These are phyloP conservation scores for Andricus quercusramuli DNA, from an alignment of 2,888 invertebrate species.

Conservation along the genomic window DNA sequence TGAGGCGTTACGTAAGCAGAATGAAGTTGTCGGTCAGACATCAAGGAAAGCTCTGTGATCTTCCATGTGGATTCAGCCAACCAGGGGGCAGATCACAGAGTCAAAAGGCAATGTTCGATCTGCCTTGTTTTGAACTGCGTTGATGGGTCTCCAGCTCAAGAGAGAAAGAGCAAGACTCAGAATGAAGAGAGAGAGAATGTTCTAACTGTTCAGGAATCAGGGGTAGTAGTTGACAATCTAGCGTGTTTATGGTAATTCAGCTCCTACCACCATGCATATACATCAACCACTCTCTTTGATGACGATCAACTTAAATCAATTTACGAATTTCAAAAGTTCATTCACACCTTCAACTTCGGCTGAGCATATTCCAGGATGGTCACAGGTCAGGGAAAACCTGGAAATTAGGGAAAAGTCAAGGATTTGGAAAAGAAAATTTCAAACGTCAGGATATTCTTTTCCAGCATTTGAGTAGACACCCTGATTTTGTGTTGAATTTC, in stretches of 20 bases:
- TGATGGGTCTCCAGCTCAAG: not conserved
- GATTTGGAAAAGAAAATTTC: no score
- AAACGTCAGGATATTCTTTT: no score
- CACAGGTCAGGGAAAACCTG: no score
- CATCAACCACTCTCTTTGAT: slow-evolving; percentile 71
- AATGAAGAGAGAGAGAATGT: slow-evolving; percentile 41
- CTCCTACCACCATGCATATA: slow-evolving; percentile 71
- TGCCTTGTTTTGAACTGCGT: slow-evolving; percentile 8
- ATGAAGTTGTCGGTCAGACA: slow-evolving; percentile 27
- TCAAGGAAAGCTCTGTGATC: slow-evolving; percentile 31
- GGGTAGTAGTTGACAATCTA: slow-evolving; percentile 69
- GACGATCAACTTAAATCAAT: slow-evolving; percentile 57
- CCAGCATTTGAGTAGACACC: no score
- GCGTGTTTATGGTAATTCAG: slow-evolving; percentile 72
- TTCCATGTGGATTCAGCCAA: slow-evolving; percentile 17
- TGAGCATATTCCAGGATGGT: no score
- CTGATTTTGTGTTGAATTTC: not conserved
- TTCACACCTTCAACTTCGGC: not conserved
- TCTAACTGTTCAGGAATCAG: slow-evolving; percentile 60
- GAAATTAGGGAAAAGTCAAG: no score
- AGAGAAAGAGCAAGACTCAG: slow-evolving; percentile 5
- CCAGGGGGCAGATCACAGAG: not conserved
- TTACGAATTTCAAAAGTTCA: not conserved
- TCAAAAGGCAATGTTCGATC: slow-evolving; percentile 25
- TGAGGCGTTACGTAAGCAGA: slow-evolving; percentile 32